These are phyloP conservation scores for Cabera pusaria DNA, from an alignment of 2,888 invertebrate species.

Conservation along the genomic window DNA sequence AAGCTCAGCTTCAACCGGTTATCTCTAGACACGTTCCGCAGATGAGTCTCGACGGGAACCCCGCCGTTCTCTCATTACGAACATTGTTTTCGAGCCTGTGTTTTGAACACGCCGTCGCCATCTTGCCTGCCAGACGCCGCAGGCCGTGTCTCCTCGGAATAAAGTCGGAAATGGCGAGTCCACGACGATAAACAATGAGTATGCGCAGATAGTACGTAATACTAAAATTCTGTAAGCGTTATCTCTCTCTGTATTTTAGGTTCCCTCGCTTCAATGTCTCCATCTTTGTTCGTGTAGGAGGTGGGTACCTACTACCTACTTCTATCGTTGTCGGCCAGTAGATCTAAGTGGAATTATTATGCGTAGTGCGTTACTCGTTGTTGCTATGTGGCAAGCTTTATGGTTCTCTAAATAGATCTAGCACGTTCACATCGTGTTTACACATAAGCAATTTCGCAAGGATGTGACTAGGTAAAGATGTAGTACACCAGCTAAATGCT, in stretches of 20 bases:
- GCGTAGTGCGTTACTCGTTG: no score
- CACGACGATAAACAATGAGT: constrained; percentile 32
- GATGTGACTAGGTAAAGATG: no score
- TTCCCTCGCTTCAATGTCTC: constrained; percentile 17
- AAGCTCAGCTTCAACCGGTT: constrained; percentile 40
- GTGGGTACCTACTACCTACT: no score
- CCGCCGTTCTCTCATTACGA: constrained; percentile 57
- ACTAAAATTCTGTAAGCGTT: constrained; percentile 32
- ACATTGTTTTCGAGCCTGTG: constrained; percentile 55
- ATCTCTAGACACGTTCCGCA: constrained; percentile 48
- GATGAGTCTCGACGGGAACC: constrained; percentile 58
- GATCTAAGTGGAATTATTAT: background rate
- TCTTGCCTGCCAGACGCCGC: constrained; percentile 31
- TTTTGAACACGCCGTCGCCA: constrained; percentile 49
- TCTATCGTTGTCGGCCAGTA: background rate
- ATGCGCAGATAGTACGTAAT: constrained; percentile 38
- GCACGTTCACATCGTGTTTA: no score
- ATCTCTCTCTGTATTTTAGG: constrained; percentile 25
- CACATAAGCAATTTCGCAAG: no score
- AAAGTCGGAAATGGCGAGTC: constrained; percentile 32
- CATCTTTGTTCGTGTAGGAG: constrained; percentile 12
- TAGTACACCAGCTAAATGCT: no score
- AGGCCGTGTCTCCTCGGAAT: constrained; percentile 31
- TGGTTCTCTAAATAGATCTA: no score
- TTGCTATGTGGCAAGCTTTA: no score